Conservation (phyloP, 2,113 vertebrate species). For the Pomatostomus ruficeps region DNA sequence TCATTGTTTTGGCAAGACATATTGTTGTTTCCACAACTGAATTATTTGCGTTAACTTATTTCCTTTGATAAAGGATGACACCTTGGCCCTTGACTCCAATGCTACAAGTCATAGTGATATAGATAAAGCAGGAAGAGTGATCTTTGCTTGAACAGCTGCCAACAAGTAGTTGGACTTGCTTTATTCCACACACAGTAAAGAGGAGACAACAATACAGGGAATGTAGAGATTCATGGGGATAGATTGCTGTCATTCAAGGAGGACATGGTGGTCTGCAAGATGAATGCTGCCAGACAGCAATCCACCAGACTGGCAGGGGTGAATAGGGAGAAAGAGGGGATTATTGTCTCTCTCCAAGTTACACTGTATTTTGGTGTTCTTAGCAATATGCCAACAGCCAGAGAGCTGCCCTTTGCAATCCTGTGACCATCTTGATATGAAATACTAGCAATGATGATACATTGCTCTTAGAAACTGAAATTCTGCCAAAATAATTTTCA, state of each 20-base stretch:
- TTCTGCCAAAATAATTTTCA: slow-evolving; percentile 43
- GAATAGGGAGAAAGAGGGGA: neutral
- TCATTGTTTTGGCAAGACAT: neutral
- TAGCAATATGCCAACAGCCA: neutral
- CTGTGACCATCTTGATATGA: neutral
- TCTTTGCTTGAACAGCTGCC: neutral
- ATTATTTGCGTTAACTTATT: neutral
- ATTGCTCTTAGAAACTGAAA: neutral
- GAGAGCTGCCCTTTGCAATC: neutral
- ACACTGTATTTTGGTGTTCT: neutral
- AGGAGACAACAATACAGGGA: neutral
- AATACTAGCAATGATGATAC: neutral
- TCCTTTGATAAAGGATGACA: neutral
- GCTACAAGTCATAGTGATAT: neutral
- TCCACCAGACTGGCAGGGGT: neutral
- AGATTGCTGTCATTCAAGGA: neutral
- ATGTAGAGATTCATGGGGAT: neutral
- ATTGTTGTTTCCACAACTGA: neutral
- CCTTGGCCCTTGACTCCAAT: neutral
- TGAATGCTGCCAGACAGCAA: neutral
- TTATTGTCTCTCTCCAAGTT: neutral
- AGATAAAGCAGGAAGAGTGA: neutral
- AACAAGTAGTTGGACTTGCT: neutral
- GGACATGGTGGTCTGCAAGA: neutral
- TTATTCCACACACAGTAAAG: neutral